A percentile compares a stretch with the other conserved stretches of the same genome.
Evolutionary conservation across 1,140 invertebrate species (phyloP).

Genomic region (Phymorhynchus buccinoides): DNA sequence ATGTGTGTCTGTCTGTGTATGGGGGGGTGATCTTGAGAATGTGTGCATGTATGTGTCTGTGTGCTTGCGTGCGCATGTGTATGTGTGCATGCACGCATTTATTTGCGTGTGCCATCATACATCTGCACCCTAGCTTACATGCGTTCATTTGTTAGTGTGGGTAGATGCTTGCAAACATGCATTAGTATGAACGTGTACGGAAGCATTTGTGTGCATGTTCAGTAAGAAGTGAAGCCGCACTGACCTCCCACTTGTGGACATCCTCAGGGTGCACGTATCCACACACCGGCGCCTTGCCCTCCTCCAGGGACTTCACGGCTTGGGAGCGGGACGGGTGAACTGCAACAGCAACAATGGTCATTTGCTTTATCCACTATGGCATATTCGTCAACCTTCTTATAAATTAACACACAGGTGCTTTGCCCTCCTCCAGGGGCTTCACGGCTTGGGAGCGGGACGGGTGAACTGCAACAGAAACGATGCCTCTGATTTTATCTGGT

Average conservation of each 20-base stretch:
- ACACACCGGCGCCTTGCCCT: constrained; percentile 40
- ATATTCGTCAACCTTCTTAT: too few relatives aligned
- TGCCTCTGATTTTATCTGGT: too few relatives aligned
- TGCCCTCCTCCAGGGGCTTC: constrained; percentile 8
- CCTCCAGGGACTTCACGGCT: not conserved
- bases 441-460: not conserved
- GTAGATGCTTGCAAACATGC: not conserved
- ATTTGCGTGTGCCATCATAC: too few relatives aligned
- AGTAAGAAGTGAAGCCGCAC: not conserved
- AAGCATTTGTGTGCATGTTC: too few relatives aligned
- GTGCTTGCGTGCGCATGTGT: too few relatives aligned
- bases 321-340: constrained; percentile 1
- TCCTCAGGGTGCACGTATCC: constrained; percentile 48
- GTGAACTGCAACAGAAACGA: constrained; percentile 24
- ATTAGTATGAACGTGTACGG: not conserved
- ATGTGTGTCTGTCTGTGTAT: not conserved
- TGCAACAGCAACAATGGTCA: constrained; percentile 25
- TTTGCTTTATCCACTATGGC: too few relatives aligned
- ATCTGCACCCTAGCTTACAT: not conserved
- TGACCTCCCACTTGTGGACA: constrained; percentile 48
- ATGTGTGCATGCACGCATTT: too few relatives aligned
- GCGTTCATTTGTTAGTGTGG: not conserved
- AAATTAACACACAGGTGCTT: constrained; percentile 43
- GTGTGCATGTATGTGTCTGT: too few relatives aligned
- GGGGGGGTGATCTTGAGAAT: not conserved